Evolutionary conservation across 2,888 invertebrate species (phyloP), one percentile per base, ranked within the genome.

Genomic region (Thalpophila matura): DNA sequence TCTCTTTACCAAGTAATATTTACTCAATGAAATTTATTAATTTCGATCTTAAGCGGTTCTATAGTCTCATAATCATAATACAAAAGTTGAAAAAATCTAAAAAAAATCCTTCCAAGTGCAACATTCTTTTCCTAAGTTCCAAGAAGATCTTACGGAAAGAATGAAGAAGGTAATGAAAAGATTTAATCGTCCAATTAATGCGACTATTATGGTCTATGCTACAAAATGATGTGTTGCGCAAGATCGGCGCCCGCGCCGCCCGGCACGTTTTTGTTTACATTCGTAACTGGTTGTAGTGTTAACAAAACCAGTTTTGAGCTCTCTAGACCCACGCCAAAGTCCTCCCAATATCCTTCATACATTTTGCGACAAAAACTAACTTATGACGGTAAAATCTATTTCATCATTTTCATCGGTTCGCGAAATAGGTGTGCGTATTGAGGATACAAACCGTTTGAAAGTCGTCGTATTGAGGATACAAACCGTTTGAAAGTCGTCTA

Each of bases 261-360:
- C 82, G 74, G 66, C 65, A 71, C 80, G 83, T 89, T 88, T 90
- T 88, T 92, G 90, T 92, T 91, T 91, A 91, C 90, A 85, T 87
- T 83, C 80, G 79, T 80, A 87, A 90, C 91, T 81, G 87, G 91
- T 90, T 86, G 74, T 81, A 67, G 73, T 76, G 83, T 83, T 80
- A 82, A 83, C 74, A 68, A 86, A 90, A 90, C 91, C 88, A 78
- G 88, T 90, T 89, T 68, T 38, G 53, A 67, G 68, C 45, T 75
- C 68, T 64, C 61, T 63, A 65, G 59, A 74, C 78, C 70, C 81
- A 74, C 76, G 68, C 73, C 50, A 40, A 61, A 43, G 53, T 57
- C 66, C 63, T 63, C 69, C 57, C 35, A 67, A 70, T 68, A 64
- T 59, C 37, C 29, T 43, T 14, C 40, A 56, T 54, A 45, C 16